Evolutionary conservation across 2,888 invertebrate genomes (phyloP).

Genomic region (Priapulus caudatus): DNA sequence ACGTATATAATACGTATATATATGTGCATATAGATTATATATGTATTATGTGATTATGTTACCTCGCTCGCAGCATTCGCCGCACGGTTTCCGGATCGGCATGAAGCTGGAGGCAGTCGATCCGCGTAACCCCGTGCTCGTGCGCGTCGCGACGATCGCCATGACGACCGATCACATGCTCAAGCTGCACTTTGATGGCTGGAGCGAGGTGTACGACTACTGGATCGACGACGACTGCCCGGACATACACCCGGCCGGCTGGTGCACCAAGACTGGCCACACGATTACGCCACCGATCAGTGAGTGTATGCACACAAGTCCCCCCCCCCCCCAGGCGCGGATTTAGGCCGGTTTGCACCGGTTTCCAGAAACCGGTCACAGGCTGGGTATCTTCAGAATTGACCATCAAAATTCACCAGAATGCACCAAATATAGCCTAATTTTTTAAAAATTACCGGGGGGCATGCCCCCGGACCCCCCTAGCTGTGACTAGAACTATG

Average conservation of each 20-base stretch:
- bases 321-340: too few species aligned
- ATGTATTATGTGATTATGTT: too few species aligned
- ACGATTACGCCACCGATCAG: constrained; percentile 68
- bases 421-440: too few species aligned
- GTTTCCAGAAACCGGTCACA: too few species aligned
- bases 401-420: too few species aligned
- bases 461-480: too few species aligned
- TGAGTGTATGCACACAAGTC: constrained; percentile 27
- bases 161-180: constrained; percentile 62
- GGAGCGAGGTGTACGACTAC: constrained; percentile 67
- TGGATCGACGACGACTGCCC: constrained; percentile 83
- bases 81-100: constrained; percentile 63
- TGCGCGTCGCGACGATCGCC: constrained; percentile 69
- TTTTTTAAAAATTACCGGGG: too few species aligned
- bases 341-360: too few species aligned
- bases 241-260: constrained; percentile 80
- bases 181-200: constrained; percentile 72
- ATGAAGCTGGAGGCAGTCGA: constrained; percentile 84
- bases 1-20: too few species aligned
- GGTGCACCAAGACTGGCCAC: constrained; percentile 79
- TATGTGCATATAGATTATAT: too few species aligned
- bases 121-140: constrained; percentile 57
- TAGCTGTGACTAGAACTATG: too few species aligned
- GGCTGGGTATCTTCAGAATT: too few species aligned
- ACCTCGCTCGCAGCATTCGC: constrained; percentile 52